A percentile compares a stretch with the other conserved stretches of the same genome.
Conservation (phyloP, 1,140 invertebrate species). For the Drosophila varians region DNA sequence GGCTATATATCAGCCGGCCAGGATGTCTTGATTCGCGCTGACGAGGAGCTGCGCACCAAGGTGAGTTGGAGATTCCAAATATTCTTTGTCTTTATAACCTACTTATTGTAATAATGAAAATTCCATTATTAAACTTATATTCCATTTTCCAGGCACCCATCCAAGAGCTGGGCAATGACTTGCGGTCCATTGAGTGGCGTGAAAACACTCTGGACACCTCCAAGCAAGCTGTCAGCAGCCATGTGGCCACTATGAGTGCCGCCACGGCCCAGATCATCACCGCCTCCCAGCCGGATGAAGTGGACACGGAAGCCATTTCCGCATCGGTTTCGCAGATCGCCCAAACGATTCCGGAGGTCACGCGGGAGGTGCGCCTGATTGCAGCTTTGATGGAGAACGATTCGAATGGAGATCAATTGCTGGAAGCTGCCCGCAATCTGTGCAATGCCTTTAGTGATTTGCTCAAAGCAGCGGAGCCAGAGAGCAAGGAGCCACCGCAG, state of each 20-base stretch:
- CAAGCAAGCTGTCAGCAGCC: constrained; percentile 97
- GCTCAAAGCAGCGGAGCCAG: constrained; percentile 96
- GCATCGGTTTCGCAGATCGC: constrained; percentile 98
- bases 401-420: constrained; percentile 91
- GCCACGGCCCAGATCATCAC: constrained; percentile 99
- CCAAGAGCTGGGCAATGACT: constrained; percentile 89
- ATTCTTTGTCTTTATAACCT: not conserved
- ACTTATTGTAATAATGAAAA: too few species aligned
- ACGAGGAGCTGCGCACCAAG: constrained; percentile 90
- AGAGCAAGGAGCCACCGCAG: constrained; percentile 95
- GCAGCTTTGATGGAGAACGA: constrained; percentile 96
- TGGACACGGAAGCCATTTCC: constrained; percentile 97
- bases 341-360: constrained; percentile 97
- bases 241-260: constrained; percentile 99
- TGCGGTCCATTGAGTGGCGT: constrained; percentile 95
- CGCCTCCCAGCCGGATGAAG: constrained; percentile 88
- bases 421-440: constrained; percentile 96
- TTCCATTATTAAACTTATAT: not conserved
- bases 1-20: constrained; percentile 94
- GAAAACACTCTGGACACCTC: constrained; percentile 97
- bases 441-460: constrained; percentile 98
- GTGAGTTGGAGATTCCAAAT: constrained; percentile 23
- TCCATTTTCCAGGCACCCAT: constrained; percentile 87
- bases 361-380: constrained; percentile 96
- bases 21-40: constrained; percentile 93